Evolutionary conservation across 1,140 invertebrate species (phyloP).

Genomic region (Eumeta japonica): DNA sequence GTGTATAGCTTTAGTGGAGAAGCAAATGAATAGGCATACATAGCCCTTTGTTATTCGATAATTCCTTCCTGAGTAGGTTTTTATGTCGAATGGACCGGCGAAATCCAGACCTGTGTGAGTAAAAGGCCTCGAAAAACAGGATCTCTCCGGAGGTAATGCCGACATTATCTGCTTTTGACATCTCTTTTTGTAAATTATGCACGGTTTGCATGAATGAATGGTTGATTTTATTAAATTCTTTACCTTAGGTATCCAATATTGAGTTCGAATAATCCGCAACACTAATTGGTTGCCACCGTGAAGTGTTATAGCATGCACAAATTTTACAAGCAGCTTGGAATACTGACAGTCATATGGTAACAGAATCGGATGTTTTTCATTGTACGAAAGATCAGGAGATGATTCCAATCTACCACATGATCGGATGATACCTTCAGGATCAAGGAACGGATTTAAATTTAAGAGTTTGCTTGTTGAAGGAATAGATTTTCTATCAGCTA

Average conservation of each 20-base stretch:
- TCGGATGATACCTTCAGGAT: too few species aligned
- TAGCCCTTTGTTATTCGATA: slow-evolving; percentile 16
- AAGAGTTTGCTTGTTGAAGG: too few species aligned
- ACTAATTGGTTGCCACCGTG: background rate
- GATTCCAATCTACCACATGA: too few species aligned
- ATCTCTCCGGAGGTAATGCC: slow-evolving; percentile 8
- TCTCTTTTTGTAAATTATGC: background rate
- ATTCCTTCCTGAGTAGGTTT: slow-evolving; percentile 14
- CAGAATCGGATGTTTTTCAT: background rate
- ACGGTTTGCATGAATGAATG: background rate
- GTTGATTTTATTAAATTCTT: background rate
- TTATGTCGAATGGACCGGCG: slow-evolving; percentile 10
- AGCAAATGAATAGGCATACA: slow-evolving; percentile 25
- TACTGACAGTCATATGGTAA: background rate
- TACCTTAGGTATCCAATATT: slow-evolving; percentile 2
- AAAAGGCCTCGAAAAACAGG: slow-evolving; percentile 9
- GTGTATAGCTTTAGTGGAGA: slow-evolving; percentile 26
- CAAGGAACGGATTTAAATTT: too few species aligned
- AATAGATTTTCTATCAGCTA: too few species aligned
- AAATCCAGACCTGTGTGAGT: slow-evolving; percentile 15
- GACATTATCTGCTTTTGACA: slow-evolving; percentile 5
- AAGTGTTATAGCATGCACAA: too few species aligned
- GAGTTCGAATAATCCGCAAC: background rate
- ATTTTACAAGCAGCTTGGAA: background rate
- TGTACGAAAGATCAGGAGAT: too few species aligned